A percentile compares a stretch with the other conserved stretches of the same genome.
phyloP scores from a whole-genome alignment of 2,797 vertebrate genomes.

The Macropodus opercularis region DNA sequence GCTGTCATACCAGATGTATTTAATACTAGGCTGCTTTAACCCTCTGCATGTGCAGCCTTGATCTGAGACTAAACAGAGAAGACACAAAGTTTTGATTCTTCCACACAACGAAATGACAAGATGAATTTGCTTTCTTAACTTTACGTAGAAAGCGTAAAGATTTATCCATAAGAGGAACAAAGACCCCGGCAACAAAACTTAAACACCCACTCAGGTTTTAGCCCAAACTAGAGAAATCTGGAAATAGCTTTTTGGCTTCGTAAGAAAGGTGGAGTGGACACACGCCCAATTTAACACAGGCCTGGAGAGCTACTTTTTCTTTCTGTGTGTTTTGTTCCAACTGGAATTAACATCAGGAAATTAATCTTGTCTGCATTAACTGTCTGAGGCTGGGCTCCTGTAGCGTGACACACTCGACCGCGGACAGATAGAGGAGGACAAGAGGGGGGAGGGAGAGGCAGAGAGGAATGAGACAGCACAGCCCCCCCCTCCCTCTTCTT shows the following conservation, averaged over 20 bases:
- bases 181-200: constrained; percentile 29
- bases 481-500: constrained; percentile 47
- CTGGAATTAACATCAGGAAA: constrained; percentile 80
- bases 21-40: constrained; percentile 38
- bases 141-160: constrained; percentile 3
- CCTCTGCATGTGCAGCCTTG: constrained; percentile 28
- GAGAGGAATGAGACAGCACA: constrained; percentile 38
- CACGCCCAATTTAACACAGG: constrained; percentile 72
- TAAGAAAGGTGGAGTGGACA: constrained; percentile 69
- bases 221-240: constrained; percentile 66
- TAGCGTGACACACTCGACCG: constrained; percentile 58
- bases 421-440: constrained; percentile 48
- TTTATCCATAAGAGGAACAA: constrained; percentile 28
- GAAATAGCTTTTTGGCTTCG: constrained; percentile 69
- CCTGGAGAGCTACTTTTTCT: constrained; percentile 39
- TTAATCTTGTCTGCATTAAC: constrained; percentile 77
- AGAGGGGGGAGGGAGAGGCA: constrained; percentile 21
- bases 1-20: constrained; percentile 70
- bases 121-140: constrained; percentile 11
- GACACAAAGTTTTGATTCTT: constrained; percentile 21
- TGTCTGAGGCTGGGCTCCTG: constrained; percentile 67
- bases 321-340: constrained; percentile 58
- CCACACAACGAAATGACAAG: constrained; percentile 6
- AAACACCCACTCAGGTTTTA: constrained; percentile 57
- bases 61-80: constrained; percentile 33